Base-by-base conservation (phyloP, 2,113 vertebrate species). In the Orthonyx spaldingii region DNA sequence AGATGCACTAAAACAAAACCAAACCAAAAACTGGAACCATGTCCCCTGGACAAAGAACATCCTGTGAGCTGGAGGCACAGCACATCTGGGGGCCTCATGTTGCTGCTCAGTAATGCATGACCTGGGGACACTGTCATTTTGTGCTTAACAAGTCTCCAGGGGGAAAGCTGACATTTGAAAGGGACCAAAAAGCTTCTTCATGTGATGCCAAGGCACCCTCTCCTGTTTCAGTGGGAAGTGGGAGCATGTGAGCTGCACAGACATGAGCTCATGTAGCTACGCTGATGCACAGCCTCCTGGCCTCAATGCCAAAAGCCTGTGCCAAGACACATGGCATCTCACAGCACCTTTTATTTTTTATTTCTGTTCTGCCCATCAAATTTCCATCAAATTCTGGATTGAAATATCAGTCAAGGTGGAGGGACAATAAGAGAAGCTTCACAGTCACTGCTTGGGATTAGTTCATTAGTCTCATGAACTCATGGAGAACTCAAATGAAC, bases 51-150 rank as follows among this genome's bases (percentile, higher is more conserved):
- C 85, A 96, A 96, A 95, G 88, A 91, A 92, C 78, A 97, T 95
- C 95, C 93, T 96, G 86, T 93, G 86, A 93, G 78, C 37, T 89
- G 84, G 41, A 93, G 71, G 87, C 93, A 91, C 76, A 72, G 77
- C 86, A 92, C 96, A 97, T 97, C 96, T 97, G 96, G 93, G 94
- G 75, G 49, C 95, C 95, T 96, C 60, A 95, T 96, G 92, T 66
- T 55, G 86, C 60, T 93, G 95, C 95, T 94, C 91, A 97, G 87
- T 66, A 97, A 96, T 89, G 49, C 57, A 87, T 91, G 92, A 95
- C 94, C 96, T 91, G 94, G 55, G 81, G 89, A 96, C 94, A 93
- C 88, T 96, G 94, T 86, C 95, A 72, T 94, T 84, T 79, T 92
- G 72, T 72, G 68, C 82, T 84, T 91, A 82, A 93, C 47, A 64